Evolutionary conservation across 2,888 invertebrate genomes (phyloP), one percentile per base, ranked within the genome.

Genomic region (Heteromyza rotundicornis): DNA sequence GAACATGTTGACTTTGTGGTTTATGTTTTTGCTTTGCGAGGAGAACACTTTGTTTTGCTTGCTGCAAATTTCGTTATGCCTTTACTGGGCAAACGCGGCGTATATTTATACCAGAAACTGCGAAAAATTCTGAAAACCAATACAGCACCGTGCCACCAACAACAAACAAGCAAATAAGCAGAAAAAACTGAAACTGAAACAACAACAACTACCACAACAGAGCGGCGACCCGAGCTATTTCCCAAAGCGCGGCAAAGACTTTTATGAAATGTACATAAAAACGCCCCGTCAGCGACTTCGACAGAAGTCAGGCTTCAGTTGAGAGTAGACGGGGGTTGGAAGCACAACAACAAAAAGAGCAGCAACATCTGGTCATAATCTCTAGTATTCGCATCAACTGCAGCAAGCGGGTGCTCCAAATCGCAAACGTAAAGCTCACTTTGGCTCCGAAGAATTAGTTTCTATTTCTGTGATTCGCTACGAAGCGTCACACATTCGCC

Each of bases 51-150:
- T 67, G 40, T 72, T 73, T 75, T 72, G 74, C 73, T 76, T 66
- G 72, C 68, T 68, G 69, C 71, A 61, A 73, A 72, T 63, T 73
- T 70, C 76, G 83, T 82, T 84, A 84, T 84, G 82, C 76, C 78
- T 77, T 68, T 70, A 69, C 73, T 71, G 69, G 69, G 68, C 72
- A 68, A 61, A 62, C 61, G 69, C 74, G 56, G 68, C 79, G 70
- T 72, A 76, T 83, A 82, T 82, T 83, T 82, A 83, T 82, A 82
- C 82, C 69, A 64, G 68, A 66, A 40, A 60, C 50, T 64, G 72
- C 71, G 69, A 74, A 73, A 77, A 72, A 77, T 77, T 76, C 78
- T 76, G 70, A 70, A 62, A 62, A 67, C n/a, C n/a, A n/a, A 67
- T 56, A 12, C 16, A 36, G 14, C 19, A 56, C 5, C 40, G 40